Evolutionary conservation across 2,888 invertebrate species (phyloP), one percentile per base, ranked within the genome.

Genomic region (Xestia sexstrigata): DNA sequence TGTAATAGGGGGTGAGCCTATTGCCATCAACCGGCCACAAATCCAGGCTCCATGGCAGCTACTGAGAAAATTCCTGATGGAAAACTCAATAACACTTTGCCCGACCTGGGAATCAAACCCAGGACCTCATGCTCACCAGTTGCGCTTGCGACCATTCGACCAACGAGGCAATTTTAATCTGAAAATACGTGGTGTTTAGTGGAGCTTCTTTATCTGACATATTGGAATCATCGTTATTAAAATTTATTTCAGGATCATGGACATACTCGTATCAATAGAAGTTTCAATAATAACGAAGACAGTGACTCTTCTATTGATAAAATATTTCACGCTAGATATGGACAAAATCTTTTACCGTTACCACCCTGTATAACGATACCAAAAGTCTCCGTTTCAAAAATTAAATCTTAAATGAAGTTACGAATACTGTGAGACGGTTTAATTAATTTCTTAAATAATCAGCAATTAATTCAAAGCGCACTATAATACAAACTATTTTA

Each of bases 291-390:
- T 52, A 67, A 90, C 69, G 93, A 92, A 83, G 93, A 92, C 86
- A 93, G 92, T 87, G 94, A 94, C 88, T 89, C 90, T 65, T 94
- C 95, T 77, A 77, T 94, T 89, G 96, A 97, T 92, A 95, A 94
- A 91, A 94, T 95, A 83, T 97, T 97, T 91, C 95, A 96, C 88
- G 91, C 93, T 84, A 93, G 97, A 95, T 97, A 97, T 85, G 97
- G 97, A 89, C 95, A 96, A 89, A 96, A 96, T 83, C 91, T 97
- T 66, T 92, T 96, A 84, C 97, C 97, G 68, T 90, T 96, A 90
- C 95, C 97, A 65, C 96, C 96, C 81, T 93, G 95, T 75, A 93
- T 97, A 87, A 90, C 92, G 74, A 97, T 97, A 92, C 97, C 97
- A 55, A 97, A 97, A 95, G 95, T 96, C 65, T 91, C 94, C 67